Evolutionary conservation across 1,140 invertebrate species (phyloP), one percentile per base, ranked within the genome.

Genomic region (Callitettix versicolor): DNA sequence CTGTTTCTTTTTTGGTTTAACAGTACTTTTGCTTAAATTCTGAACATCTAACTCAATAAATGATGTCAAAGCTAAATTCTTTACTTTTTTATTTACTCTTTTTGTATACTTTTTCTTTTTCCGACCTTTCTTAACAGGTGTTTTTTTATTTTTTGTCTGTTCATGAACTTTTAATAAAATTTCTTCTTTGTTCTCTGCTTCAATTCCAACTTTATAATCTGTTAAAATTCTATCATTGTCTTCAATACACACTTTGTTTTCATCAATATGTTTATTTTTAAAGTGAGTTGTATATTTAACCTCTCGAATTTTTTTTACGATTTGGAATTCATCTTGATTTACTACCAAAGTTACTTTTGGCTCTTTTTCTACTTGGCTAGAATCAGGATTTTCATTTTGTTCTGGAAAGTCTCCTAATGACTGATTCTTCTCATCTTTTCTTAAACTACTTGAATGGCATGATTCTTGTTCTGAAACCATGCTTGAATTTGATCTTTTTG

Each of bases 1-100:
- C 43, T 68, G 62, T 43, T 65, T 66, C 18, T 38, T 55, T 43
- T 60, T 62, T 53, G 49, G 58, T 65, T 64, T 56, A 57, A 44
- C 41, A 20, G 40, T 17, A 14, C 3, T 40, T 3, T 40, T 12
- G 14, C 3, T 17, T 40, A 17, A 3, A n/a, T 14, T 60, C 26
- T 58, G 3, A 17, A n/a, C 38, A n/a, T 4, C 4, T 5, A 5
- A 3, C 3, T 6, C 4, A 40, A 14, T 12, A 40, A 4, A 40
- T 5, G 38, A 14, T 5, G 3, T 40, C 14, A n/a, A n/a, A 40
- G 38, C 14, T n/a, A n/a, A n/a, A n/a, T n/a, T n/a, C n/a, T n/a
- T n/a, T n/a, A n/a, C n/a, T n/a, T n/a, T n/a, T n/a, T n/a, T n/a
- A n/a, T n/a, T n/a, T n/a, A n/a, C n/a, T n/a, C 4, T 17, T 12